A percentile compares a stretch with the other conserved stretches of the same genome.
phyloP scores from a whole-genome alignment of 2,888 invertebrate species.

The Eupithecia dodoneata region DNA sequence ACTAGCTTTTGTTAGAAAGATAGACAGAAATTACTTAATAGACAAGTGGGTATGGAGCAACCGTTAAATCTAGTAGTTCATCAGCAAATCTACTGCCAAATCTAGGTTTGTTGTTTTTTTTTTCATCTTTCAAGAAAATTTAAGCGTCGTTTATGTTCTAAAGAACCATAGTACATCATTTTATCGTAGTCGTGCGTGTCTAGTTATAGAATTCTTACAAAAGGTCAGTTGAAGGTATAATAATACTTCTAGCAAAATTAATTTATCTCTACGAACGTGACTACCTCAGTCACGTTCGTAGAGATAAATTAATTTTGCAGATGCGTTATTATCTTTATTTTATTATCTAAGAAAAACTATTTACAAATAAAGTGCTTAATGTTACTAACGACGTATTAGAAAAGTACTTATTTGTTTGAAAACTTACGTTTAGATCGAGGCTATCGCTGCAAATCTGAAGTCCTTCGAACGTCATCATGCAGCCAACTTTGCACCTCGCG shows the following conservation, averaged over 20 bases:
- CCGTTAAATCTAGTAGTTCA: too few species aligned
- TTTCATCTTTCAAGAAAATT: neutral
- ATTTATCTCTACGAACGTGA: slow-evolving; percentile 32
- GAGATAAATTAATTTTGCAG: too few species aligned
- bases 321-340: slow-evolving; percentile 18
- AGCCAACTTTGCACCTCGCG: slow-evolving; percentile 76
- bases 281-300: too few species aligned
- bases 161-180: neutral
- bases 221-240: slow-evolving; percentile 33
- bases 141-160: neutral
- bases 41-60: too few species aligned
- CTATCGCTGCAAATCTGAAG: slow-evolving; percentile 84
- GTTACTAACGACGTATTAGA: neutral
- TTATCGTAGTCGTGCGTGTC: slow-evolving; percentile 8
- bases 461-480: slow-evolving; percentile 82
- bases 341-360: neutral
- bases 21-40: too few species aligned
- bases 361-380: neutral
- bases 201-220: slow-evolving; percentile 28
- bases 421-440: slow-evolving; percentile 82
- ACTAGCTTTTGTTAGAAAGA: too few species aligned
- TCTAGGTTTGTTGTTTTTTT: neutral
- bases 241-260: slow-evolving; percentile 29
- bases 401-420: neutral
- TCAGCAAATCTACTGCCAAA: too few species aligned